phyloP scores from a whole-genome alignment of 1,140 invertebrate genomes.

The Drosophila aff. region DNA sequence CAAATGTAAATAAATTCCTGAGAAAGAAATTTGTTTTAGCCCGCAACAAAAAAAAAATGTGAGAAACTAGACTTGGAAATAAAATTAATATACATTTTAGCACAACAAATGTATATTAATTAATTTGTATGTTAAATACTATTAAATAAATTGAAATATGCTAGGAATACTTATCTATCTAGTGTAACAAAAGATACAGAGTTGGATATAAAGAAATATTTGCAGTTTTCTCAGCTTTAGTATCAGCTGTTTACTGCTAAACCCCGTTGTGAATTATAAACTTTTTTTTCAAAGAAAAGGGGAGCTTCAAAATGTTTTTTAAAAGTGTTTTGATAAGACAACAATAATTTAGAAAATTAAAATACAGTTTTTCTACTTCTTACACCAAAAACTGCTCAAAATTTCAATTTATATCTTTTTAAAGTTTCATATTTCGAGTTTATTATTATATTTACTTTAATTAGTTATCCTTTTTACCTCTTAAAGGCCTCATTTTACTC shows the following conservation, averaged over 20 bases:
- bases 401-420: too few relatives aligned
- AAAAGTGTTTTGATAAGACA: too few relatives aligned
- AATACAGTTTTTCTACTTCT: too few relatives aligned
- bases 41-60: too few relatives aligned
- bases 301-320: too few relatives aligned
- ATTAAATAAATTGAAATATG: neutral
- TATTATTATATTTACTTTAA: neutral
- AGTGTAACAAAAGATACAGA: too few relatives aligned
- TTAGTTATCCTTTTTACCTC: neutral
- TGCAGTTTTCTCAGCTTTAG: neutral
- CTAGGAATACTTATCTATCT: neutral
- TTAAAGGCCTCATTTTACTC: neutral
- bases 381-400: too few relatives aligned
- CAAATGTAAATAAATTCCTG: slow-evolving; percentile 5
- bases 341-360: too few relatives aligned
- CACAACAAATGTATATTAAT: neutral
- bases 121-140: neutral
- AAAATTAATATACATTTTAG: neutral
- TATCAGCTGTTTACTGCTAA: neutral
- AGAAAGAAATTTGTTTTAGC: slow-evolving; percentile 1
- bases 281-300: neutral
- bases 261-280: neutral
- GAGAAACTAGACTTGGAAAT: neutral
- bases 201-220: too few relatives aligned
- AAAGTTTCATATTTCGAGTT: neutral